Conservation (phyloP, 2,113 vertebrate genomes). For the Kryptolebias marmoratus region DNA sequence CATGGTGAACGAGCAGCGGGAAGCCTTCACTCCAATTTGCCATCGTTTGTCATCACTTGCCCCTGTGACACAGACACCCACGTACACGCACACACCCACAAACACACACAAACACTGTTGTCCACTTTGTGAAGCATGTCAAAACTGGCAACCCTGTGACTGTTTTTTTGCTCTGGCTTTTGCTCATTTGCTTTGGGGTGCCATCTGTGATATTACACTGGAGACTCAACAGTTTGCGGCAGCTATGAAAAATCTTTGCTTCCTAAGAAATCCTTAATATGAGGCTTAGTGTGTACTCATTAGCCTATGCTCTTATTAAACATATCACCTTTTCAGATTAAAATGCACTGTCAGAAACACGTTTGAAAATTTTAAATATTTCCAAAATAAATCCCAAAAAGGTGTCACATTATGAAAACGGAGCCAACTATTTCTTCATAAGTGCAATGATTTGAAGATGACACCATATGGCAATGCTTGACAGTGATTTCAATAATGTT, state of each 20-base stretch:
- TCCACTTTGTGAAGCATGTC: conserved; percentile 35
- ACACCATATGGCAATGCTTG: neutral
- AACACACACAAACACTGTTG: conserved; percentile 19
- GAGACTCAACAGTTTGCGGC: neutral
- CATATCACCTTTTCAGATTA: neutral
- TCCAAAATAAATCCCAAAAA: no score
- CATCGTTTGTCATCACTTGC: conserved; percentile 82
- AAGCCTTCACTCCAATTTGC: conserved; percentile 84
- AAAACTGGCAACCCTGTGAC: conserved; percentile 43
- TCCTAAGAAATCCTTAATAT: neutral
- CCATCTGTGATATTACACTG: conserved; percentile 29
- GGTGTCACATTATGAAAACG: no score
- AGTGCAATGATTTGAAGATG: neutral
- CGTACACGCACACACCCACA: conserved; percentile 21
- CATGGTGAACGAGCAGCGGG: conserved; percentile 71
- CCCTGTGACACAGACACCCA: conserved; percentile 73
- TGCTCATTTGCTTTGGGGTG: conserved; percentile 7
- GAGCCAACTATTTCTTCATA: neutral
- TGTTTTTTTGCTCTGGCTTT: conserved; percentile 21
- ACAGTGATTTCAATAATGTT: no score
- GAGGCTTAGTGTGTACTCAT: neutral
- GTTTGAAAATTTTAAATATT: neutral
- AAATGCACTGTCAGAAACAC: no score
- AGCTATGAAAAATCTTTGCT: neutral
- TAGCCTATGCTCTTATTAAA: no score